Conservation (phyloP, 2,113 vertebrate genomes). For the Rousettus leschenaultii region DNA sequence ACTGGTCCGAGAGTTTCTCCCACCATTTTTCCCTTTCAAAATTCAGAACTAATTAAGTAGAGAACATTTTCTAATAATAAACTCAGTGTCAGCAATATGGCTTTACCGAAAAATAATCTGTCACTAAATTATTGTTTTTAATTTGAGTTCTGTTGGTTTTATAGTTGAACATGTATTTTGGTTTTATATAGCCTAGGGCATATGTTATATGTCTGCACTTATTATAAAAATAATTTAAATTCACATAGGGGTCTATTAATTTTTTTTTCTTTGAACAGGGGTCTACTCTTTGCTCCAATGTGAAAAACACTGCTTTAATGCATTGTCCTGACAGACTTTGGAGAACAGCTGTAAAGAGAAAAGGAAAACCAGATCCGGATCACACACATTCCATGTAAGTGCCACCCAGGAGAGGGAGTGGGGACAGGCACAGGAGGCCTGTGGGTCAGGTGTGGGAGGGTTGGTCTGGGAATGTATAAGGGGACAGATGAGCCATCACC, state of each 20-base stretch:
- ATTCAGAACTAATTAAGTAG: not conserved
- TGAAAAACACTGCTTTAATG: not conserved
- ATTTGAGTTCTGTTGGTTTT: slow-evolving; percentile 42
- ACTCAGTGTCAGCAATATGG: not conserved
- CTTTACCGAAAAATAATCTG: slow-evolving; percentile 14
- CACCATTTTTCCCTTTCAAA: not conserved
- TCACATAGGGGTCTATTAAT: not conserved
- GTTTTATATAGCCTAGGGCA: slow-evolving; percentile 6
- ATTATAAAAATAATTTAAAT: slow-evolving; percentile 55
- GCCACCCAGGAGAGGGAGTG: not conserved
- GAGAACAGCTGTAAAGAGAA: not conserved
- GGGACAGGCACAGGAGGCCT: not conserved
- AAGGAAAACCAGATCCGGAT: not conserved
- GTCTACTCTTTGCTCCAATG: not conserved
- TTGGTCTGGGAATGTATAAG: not conserved
- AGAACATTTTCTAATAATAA: slow-evolving; percentile 46
- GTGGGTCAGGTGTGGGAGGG: not conserved
- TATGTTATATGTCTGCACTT: slow-evolving; percentile 41
- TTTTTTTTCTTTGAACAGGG: not conserved
- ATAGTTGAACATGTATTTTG: slow-evolving; percentile 48
- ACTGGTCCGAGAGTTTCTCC: not conserved
- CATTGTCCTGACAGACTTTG: not conserved
- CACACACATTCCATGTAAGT: not conserved
- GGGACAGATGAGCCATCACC: rapidly evolving
- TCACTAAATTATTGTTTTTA: slow-evolving; percentile 42